Conservation (phyloP, 2,113 vertebrate genomes). For the Strix aluco region DNA sequence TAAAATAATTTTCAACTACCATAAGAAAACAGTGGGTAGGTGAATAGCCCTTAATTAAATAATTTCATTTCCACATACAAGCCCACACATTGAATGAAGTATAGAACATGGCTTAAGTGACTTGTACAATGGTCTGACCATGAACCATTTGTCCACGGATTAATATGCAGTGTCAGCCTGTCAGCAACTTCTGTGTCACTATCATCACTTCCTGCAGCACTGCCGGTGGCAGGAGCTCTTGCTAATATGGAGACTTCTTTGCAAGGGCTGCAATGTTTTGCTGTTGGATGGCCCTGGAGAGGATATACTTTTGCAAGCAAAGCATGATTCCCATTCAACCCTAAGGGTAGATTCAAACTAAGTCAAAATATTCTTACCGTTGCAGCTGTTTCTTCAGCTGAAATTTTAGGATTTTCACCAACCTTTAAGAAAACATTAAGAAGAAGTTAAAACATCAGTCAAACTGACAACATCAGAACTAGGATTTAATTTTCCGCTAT, state of each 20-base stretch:
- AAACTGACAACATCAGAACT: neutral
- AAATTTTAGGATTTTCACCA: neutral
- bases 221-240: neutral
- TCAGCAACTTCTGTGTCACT: constrained; percentile 24
- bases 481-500: neutral
- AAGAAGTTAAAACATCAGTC: neutral
- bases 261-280: neutral
- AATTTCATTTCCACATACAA: neutral
- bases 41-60: neutral
- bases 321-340: neutral
- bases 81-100: neutral
- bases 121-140: neutral
- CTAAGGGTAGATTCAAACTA: neutral
- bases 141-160: neutral
- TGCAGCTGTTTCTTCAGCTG: neutral
- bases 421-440: neutral
- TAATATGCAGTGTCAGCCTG: constrained; percentile 13
- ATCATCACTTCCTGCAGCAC: neutral
- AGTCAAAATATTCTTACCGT: neutral
- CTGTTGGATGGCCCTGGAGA: neutral
- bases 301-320: neutral
- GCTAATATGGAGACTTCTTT: neutral
- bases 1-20: neutral
- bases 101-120: neutral
- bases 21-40: neutral